Evolutionary conservation across 2,113 vertebrate genomes (phyloP).

Genomic region (Pipra filicauda): DNA sequence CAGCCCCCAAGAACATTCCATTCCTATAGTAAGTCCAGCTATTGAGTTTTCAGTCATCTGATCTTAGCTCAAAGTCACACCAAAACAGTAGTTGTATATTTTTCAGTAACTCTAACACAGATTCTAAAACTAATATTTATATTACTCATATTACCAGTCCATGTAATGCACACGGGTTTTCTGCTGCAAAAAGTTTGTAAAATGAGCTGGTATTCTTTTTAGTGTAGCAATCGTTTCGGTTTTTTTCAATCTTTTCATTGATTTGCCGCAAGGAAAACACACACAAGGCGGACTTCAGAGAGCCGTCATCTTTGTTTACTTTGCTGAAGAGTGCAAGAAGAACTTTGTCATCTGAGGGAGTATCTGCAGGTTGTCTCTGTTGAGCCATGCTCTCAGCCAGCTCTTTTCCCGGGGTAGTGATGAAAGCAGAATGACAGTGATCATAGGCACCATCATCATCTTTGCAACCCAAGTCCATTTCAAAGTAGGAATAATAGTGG

Average conservation of each 20-base stretch:
- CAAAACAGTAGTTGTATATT: not conserved
- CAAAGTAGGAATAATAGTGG: slow-evolving; percentile 92
- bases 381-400: slow-evolving; percentile 68
- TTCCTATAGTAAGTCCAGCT: not conserved
- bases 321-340: slow-evolving; percentile 86
- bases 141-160: slow-evolving; percentile 56
- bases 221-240: slow-evolving; percentile 83
- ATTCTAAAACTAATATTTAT: not conserved
- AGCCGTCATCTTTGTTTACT: slow-evolving; percentile 66
- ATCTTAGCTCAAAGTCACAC: not conserved
- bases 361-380: not conserved
- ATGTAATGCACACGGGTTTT: slow-evolving; percentile 56
- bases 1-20: not conserved
- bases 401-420: slow-evolving; percentile 72
- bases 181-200: slow-evolving; percentile 83
- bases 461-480: slow-evolving; percentile 88
- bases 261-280: slow-evolving; percentile 83
- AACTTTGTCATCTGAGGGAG: slow-evolving; percentile 67
- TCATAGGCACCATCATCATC: slow-evolving; percentile 71
- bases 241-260: slow-evolving; percentile 79
- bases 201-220: slow-evolving; percentile 63
- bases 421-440: slow-evolving; percentile 82
- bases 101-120: not conserved
- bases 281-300: slow-evolving; percentile 83
- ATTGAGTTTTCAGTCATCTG: not conserved